These are phyloP conservation scores for Hydropotes inermis DNA, from an alignment of 2,113 vertebrate species.

Conservation along the genomic window DNA sequence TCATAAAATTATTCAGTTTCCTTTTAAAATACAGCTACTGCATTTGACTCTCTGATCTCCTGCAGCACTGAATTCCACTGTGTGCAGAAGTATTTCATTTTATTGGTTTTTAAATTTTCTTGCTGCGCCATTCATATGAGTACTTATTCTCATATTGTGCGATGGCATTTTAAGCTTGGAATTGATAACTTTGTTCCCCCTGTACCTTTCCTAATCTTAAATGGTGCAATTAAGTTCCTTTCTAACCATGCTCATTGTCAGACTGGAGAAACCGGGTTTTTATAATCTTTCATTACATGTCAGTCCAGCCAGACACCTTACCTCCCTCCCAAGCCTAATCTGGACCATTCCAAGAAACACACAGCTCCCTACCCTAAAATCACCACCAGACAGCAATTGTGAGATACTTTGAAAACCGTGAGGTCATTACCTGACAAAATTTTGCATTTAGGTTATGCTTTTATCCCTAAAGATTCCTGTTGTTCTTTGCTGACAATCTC, in stretches of 20 bases:
- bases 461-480: constrained; percentile 30
- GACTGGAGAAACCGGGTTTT: constrained; percentile 42
- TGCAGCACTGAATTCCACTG: constrained; percentile 62
- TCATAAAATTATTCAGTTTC: constrained; percentile 73
- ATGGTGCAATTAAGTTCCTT: constrained; percentile 71
- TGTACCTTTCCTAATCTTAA: constrained; percentile 71
- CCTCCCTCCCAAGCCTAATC: constrained; percentile 40
- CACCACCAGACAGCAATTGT: constrained; percentile 62
- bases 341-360: constrained; percentile 31
- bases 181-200: constrained; percentile 68
- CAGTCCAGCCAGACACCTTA: constrained; percentile 36
- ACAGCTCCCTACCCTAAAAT: constrained; percentile 57
- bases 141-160: constrained; percentile 67
- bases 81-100: constrained; percentile 71
- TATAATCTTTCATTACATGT: constrained; percentile 43
- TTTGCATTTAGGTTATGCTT: constrained; percentile 41
- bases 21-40: constrained; percentile 66
- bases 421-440: constrained; percentile 72
- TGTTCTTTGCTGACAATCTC: constrained; percentile 57
- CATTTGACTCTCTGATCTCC: constrained; percentile 72
- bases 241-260: constrained; percentile 59
- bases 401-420: constrained; percentile 54
- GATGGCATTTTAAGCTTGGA: constrained; percentile 66
- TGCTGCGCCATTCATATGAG: constrained; percentile 53
- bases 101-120: constrained; percentile 76